Evolutionary conservation across 2,888 invertebrate species (phyloP), one percentile per base, ranked within the genome.

Genomic region (Mimachlamys varia): DNA sequence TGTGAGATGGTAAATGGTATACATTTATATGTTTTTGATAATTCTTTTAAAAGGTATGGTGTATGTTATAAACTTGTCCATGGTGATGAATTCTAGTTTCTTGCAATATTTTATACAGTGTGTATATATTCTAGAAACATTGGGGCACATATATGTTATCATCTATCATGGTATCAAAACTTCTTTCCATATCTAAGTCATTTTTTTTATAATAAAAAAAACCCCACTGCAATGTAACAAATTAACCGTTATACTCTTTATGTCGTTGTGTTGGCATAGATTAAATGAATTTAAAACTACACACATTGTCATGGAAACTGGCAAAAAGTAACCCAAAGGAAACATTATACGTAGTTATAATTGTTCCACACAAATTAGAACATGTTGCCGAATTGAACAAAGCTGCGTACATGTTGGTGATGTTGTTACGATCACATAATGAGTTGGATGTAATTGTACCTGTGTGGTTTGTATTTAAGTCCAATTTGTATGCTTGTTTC

Each of bases 401-500:
- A 76, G 33, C 33, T 33, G 33, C 12, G 33, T 76, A 33, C 27
- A 33, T 33, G 76, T 76, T 76, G 7, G 19, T 76, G 76, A 76
- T 76, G 33, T 62, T n/a, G 27, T 76, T 10, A 22, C 4, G 76
- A 76, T 76, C 33, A 27, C 27, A 22, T 15, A 27, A 76, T 27
- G 27, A 33, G 76, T 76, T 27, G 76, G 33, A 76, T 76, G 76
- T 76, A 76, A 76, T 76, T 33, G 76, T 76, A 33, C 33, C 76
- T 76, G 76, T 62, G 22, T 22, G 53, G 62, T 62, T 62, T 62
- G 62, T 62, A 62, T 62, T 7, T 62, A 3, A 22, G 22, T 62
- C 22, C 62, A 62, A 44, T 62, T 62, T 62, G 62, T 76, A 76
- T 76, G 76, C 76, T 76, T 76, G 76, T 76, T 76, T 76, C 76